These are phyloP conservation scores for Athripsodes cinereus DNA, from an alignment of 2,888 invertebrate genomes.

Conservation along the genomic window DNA sequence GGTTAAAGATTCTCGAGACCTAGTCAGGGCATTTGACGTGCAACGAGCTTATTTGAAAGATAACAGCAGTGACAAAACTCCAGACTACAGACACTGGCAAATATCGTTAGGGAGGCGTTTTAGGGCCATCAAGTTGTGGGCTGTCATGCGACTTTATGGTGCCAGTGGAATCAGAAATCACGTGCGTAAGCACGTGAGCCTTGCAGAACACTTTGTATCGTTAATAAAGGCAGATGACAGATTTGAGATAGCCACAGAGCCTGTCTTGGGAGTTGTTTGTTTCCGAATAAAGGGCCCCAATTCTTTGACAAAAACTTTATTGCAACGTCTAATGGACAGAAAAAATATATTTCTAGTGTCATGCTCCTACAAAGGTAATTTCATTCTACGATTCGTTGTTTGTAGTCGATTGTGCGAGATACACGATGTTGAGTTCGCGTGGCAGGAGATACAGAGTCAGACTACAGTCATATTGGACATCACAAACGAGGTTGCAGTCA, in stretches of 20 bases:
- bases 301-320: slow-evolving; percentile 59
- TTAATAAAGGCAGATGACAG: slow-evolving; percentile 63
- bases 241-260: slow-evolving; percentile 72
- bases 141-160: slow-evolving; percentile 78
- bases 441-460: slow-evolving; percentile 59
- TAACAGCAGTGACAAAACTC: slow-evolving; percentile 55
- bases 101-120: slow-evolving; percentile 83
- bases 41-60: slow-evolving; percentile 85
- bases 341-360: slow-evolving; percentile 79
- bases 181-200: slow-evolving; percentile 64
- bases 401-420: slow-evolving; percentile 67
- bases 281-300: slow-evolving; percentile 78
- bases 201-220: slow-evolving; percentile 74
- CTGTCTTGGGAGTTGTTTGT: slow-evolving; percentile 78
- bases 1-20: slow-evolving; percentile 73
- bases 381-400: slow-evolving; percentile 75
- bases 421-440: slow-evolving; percentile 68
- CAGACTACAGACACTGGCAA: slow-evolving; percentile 75
- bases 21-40: slow-evolving; percentile 83
- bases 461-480: slow-evolving; percentile 16
- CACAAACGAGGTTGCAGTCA: slow-evolving; percentile 3
- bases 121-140: slow-evolving; percentile 90
- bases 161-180: slow-evolving; percentile 70
- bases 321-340: slow-evolving; percentile 66
- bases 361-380: slow-evolving; percentile 59